Evolutionary conservation across 1,140 invertebrate genomes (phyloP), one percentile per base, ranked within the genome.

Genomic region (Thrips palmi): DNA sequence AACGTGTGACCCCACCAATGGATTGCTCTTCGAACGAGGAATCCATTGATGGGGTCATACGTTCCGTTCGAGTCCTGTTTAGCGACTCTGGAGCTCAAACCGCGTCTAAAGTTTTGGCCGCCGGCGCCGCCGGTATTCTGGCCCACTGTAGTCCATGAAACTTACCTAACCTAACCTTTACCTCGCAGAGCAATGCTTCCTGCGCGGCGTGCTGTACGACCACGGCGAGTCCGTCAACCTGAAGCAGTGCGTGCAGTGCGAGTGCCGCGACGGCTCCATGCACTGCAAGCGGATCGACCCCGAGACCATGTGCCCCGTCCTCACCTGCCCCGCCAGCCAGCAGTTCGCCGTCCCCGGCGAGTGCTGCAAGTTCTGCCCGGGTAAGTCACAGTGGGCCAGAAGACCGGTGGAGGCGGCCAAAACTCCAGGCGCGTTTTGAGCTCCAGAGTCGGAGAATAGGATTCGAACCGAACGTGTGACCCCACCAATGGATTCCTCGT

Each of bases 281-380:
- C 67, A 71, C 46, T 89, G 85, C 57, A 61, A 68, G 24, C 66
- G 68, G 43, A 68, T 77, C 32, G 70, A 84, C 50, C 76, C 76
- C 3, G 67, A 77, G 44, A 72, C 63, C 6, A 68, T 64, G 36
- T 92, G 86, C 62, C 84, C 85, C 18, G 60, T 67, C 44, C 62
- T 91, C 39, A 66, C 74, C n/a, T 92, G 86, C 65, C 71, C 77
- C 34, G 58, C 64, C 17, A 65, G 68, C 25, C 68, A 85, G 50
- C 78, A 83, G 57, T 74, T 88, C 47, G 70, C 70, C 46, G 76
- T 83, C 25, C 71, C 76, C 18, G 81, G 76, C 34, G 75, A 88
- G 54, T 92, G 86, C 58, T 92, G 85, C 62, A 84, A 83, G 57
- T 82, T 85, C 53, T 92, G 86, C 59, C 75, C 74, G 65, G 84